These are phyloP conservation scores for Platycheirus albimanus DNA, from an alignment of 2,888 invertebrate genomes.

Conservation along the genomic window DNA sequence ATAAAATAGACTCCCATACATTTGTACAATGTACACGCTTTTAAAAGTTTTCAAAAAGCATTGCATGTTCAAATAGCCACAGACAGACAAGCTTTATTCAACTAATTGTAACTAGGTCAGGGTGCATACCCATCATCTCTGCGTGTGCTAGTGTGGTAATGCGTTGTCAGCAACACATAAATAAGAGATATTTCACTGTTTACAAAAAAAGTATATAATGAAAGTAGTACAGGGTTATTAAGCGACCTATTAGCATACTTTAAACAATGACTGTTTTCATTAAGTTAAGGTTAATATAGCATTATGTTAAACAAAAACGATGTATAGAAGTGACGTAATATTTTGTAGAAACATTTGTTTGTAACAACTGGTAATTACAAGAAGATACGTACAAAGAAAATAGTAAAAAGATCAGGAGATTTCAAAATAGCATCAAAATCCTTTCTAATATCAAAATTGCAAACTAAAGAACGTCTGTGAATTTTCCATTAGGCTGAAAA, in stretches of 20 bases:
- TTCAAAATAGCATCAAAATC: no score
- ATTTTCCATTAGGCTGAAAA: no score
- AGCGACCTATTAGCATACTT: slow-evolving; percentile 82
- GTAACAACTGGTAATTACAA: no score
- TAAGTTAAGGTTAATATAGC: slow-evolving; percentile 79
- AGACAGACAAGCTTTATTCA: slow-evolving; percentile 67
- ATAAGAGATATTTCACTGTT: slow-evolving; percentile 74
- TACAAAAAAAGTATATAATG: slow-evolving; percentile 71
- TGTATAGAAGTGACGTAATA: slow-evolving; percentile 36
- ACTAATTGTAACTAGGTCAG: slow-evolving; percentile 80
- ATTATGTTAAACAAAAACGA: slow-evolving; percentile 64
- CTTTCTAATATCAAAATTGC: no score
- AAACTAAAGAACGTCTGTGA: no score
- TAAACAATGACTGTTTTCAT: slow-evolving; percentile 79
- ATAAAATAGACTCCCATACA: slow-evolving; percentile 19
- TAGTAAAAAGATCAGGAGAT: no score
- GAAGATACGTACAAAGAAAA: no score
- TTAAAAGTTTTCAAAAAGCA: slow-evolving; percentile 66
- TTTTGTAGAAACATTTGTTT: slow-evolving; percentile 4
- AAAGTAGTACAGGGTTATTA: slow-evolving; percentile 81
- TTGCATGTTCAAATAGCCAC: slow-evolving; percentile 70
- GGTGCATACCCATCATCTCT: slow-evolving; percentile 78
- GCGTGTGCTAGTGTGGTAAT: slow-evolving; percentile 73
- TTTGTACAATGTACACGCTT: no score
- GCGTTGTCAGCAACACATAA: slow-evolving; percentile 76